Base-by-base conservation (phyloP, 2,113 vertebrate species). In the Eclectus roratus region DNA sequence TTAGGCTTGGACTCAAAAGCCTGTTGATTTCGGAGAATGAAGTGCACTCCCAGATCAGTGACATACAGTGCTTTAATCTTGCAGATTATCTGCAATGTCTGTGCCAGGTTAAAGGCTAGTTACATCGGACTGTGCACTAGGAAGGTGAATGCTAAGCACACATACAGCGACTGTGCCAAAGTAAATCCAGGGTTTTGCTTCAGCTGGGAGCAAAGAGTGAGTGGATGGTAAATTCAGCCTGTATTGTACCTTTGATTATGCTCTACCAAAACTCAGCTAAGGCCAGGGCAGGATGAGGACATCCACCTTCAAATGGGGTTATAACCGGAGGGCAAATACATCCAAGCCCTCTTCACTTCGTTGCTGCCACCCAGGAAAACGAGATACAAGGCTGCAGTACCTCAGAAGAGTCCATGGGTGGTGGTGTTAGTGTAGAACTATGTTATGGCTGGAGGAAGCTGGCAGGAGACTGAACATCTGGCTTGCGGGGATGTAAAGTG, bases 61-160 rank as follows among this genome's bases (percentile, higher is more conserved):
- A 89, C 88, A 86, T 41, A 14, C 24, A 61, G 88, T 56, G 43
- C 82, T 92, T 93, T 95, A 93, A 93, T 84, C 92, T n/a, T 23
- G 31, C n/a, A 15, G 37, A 81, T 91, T 56, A 84, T 71, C 65
- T 64, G 71, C 80, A 64, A 0, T 52, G 10, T 46, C 66, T 55
- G 33, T 6, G 44, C 43, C 24, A 23, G 91, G 76, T 93, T 93
- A 70, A 91, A 95, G 41, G 74, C 74, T 81, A 15, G 3, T 83
- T 91, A 39, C 70, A 61, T 69, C 4, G 1, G 35, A 50, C 60
- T 18, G 43, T 35, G 71, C 9, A 6, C 49, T 9, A 12, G 31
- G 35, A 58, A 64, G 20, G 14, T 39, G n/a, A 64, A 44, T 71
- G 52, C 58, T 47, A 17, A 72, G 44, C 77, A 58, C 33, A 29